phyloP scores from a whole-genome alignment of 2,113 vertebrate species.

The Corythornis madagascariensis region DNA sequence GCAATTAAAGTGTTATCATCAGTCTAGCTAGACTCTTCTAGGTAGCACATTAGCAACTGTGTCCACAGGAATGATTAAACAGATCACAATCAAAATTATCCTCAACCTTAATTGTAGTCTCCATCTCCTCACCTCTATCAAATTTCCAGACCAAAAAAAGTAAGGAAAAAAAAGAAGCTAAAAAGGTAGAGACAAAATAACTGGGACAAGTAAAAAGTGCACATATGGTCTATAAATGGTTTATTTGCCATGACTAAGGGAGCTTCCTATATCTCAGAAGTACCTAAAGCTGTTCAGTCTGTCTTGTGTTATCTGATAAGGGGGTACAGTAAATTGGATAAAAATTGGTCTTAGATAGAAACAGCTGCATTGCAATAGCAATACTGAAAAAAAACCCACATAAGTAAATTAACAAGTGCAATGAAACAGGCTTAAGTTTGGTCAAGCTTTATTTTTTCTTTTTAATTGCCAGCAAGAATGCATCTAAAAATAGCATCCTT shows the following conservation, averaged over 20 bases:
- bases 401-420: neutral
- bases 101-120: neutral
- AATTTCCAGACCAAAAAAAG: neutral
- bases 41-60: neutral
- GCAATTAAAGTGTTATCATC: neutral
- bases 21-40: neutral
- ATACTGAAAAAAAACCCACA: neutral
- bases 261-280: neutral
- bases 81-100: neutral
- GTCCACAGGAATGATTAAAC: neutral
- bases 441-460: neutral
- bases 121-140: neutral
- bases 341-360: neutral
- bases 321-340: neutral
- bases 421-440: neutral
- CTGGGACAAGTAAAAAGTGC: neutral
- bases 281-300: neutral
- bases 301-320: neutral
- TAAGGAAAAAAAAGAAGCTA: neutral
- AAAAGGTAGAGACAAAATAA: neutral
- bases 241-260: neutral
- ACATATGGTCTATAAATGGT: neutral
- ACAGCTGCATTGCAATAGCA: neutral
- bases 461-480: neutral
- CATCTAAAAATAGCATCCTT: conserved; percentile 1